phyloP scores from a whole-genome alignment of 2,888 invertebrate species.

The Agrochola lychnidis region DNA sequence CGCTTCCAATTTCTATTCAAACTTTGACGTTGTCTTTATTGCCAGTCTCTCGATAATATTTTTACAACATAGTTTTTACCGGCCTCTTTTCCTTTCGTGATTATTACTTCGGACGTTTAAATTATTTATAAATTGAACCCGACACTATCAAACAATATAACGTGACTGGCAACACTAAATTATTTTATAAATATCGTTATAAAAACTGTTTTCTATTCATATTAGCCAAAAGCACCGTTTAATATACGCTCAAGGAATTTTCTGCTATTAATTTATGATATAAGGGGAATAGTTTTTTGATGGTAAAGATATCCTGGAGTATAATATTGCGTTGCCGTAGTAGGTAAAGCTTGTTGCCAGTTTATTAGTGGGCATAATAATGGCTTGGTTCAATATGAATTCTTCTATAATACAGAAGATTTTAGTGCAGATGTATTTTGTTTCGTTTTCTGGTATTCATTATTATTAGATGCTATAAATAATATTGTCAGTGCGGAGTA shows the following conservation, averaged over 20 bases:
- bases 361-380: not conserved
- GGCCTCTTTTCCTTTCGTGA: not conserved
- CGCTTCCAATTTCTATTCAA: not conserved
- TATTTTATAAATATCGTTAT: slow-evolving; percentile 51
- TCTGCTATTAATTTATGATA: slow-evolving; percentile 50
- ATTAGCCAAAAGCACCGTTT: slow-evolving; percentile 49
- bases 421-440: not conserved
- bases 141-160: slow-evolving; percentile 19
- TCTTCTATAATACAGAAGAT: not conserved
- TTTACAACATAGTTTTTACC: not conserved
- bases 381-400: not conserved
- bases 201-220: slow-evolving; percentile 54
- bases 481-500: not conserved
- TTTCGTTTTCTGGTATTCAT: not conserved
- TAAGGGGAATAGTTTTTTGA: slow-evolving; percentile 44
- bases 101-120: not conserved
- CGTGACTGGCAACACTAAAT: slow-evolving; percentile 55
- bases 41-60: not conserved
- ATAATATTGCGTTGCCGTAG: not conserved
- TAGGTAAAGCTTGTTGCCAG: not conserved
- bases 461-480: not conserved
- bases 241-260: slow-evolving; percentile 51
- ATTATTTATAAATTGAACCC: not conserved
- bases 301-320: slow-evolving; percentile 24
- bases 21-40: not conserved